Evolutionary conservation across 2,888 invertebrate species (phyloP).

Genomic region (Polyploca ridens): DNA sequence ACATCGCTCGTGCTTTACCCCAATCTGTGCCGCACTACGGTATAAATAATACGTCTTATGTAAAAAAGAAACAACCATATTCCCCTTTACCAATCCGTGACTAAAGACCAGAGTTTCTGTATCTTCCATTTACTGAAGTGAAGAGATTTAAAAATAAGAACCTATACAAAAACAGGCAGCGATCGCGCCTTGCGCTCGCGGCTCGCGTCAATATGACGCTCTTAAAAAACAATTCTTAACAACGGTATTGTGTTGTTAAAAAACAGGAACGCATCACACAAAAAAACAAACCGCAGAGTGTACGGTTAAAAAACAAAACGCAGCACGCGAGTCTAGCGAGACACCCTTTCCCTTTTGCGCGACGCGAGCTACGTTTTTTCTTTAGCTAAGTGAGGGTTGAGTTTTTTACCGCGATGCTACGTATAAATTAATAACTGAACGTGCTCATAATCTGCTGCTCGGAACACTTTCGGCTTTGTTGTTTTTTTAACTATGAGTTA

Average conservation of each 20-base stretch:
- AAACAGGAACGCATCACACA: constrained; percentile 77
- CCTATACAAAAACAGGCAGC: constrained; percentile 65
- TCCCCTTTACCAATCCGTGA: constrained; percentile 75
- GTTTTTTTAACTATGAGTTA: constrained; percentile 62
- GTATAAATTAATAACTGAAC: constrained; percentile 84
- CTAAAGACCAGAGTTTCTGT: constrained; percentile 70
- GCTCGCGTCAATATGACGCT: constrained; percentile 78
- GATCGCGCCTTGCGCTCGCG: constrained; percentile 71
- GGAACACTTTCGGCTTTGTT: constrained; percentile 83
- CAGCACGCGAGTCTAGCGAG: constrained; percentile 79
- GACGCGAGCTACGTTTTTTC: constrained; percentile 80
- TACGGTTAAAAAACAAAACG: constrained; percentile 79
- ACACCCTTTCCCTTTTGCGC: constrained; percentile 84
- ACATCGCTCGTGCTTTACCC: constrained; percentile 62
- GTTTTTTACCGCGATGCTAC: constrained; percentile 78
- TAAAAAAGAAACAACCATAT: constrained; percentile 63
- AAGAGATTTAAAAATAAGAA: constrained; percentile 78
- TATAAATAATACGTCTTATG: constrained; percentile 60
- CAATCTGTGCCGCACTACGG: constrained; percentile 45
- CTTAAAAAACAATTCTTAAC: constrained; percentile 79
- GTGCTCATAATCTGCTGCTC: constrained; percentile 81
- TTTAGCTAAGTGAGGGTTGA: constrained; percentile 77
- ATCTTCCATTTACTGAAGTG: constrained; percentile 70
- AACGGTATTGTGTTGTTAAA: constrained; percentile 82
- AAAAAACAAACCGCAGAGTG: constrained; percentile 82